phyloP scores from a whole-genome alignment of 2,797 vertebrate genomes.

The Cichlasoma orientale region DNA sequence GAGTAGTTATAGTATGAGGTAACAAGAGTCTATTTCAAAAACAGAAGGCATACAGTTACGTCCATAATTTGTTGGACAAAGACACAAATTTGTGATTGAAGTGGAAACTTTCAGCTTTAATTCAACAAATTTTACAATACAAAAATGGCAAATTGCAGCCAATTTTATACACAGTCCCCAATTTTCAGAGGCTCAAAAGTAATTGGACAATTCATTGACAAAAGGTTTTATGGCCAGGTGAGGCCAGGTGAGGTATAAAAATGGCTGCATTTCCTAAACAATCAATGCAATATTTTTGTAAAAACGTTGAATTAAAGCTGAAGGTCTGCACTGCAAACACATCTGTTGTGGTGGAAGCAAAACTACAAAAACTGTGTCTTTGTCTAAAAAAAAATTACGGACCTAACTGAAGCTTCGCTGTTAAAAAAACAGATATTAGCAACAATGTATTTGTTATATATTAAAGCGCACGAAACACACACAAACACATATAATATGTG shows the following conservation, averaged over 20 bases:
- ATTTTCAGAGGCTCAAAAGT: not conserved
- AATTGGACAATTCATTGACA: not conserved
- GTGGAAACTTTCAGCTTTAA: not conserved
- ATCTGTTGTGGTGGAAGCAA: not conserved
- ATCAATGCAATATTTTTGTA: not conserved
- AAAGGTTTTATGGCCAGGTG: no score
- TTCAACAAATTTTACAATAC: not conserved
- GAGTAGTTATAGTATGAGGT: not conserved
- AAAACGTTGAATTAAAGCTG: not conserved
- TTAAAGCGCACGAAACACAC: not conserved
- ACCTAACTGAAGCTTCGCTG: not conserved
- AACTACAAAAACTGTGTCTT: not conserved
- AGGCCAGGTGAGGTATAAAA: not conserved
- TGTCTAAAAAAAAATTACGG: not conserved
- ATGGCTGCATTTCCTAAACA: not conserved
- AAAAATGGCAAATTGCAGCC: not conserved
- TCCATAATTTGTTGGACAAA: not conserved
- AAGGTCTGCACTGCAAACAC: not conserved
- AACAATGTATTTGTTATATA: not conserved
- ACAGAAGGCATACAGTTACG: not conserved
- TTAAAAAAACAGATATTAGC: not conserved
- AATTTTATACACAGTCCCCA: not conserved
- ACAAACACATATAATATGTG: slow-evolving; percentile 8
- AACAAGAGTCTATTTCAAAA: not conserved
- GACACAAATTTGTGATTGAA: not conserved